phyloP scores from a whole-genome alignment of 2,797 vertebrate genomes.

The Acipenser oxyrinchus region DNA sequence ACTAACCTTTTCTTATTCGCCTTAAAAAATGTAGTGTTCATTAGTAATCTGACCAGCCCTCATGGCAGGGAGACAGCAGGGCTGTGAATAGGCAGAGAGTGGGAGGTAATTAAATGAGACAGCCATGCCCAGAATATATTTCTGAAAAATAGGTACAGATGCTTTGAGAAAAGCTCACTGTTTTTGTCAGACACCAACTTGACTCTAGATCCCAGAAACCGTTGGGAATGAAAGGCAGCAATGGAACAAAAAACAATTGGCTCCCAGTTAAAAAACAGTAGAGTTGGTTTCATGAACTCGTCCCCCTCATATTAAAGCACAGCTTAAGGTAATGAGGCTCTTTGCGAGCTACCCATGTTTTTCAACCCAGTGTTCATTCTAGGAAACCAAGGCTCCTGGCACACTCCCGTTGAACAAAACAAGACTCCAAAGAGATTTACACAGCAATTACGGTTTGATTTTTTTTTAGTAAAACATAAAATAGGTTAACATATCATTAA shows the following conservation, averaged over 20 bases:
- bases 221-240: neutral
- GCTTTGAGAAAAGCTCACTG: slow-evolving; percentile 5
- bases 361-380: no score
- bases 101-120: slow-evolving; percentile 27
- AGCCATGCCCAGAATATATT: slow-evolving; percentile 22
- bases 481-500: no score
- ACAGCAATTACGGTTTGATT: no score
- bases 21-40: slow-evolving; percentile 17
- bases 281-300: no score
- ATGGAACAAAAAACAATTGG: neutral
- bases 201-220: neutral
- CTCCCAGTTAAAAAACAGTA: no score
- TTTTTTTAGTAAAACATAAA: no score
- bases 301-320: no score
- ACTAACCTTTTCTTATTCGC: slow-evolving; percentile 27
- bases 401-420: no score
- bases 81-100: slow-evolving; percentile 27
- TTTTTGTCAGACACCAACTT: neutral
- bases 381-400: no score
- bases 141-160: slow-evolving; percentile 25
- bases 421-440: no score
- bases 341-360: no score
- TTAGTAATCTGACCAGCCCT: slow-evolving; percentile 38
- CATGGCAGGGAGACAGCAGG: slow-evolving; percentile 34
- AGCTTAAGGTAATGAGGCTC: no score